phyloP scores from a whole-genome alignment of 2,888 invertebrate genomes.

The Eumerus sabulonum region DNA sequence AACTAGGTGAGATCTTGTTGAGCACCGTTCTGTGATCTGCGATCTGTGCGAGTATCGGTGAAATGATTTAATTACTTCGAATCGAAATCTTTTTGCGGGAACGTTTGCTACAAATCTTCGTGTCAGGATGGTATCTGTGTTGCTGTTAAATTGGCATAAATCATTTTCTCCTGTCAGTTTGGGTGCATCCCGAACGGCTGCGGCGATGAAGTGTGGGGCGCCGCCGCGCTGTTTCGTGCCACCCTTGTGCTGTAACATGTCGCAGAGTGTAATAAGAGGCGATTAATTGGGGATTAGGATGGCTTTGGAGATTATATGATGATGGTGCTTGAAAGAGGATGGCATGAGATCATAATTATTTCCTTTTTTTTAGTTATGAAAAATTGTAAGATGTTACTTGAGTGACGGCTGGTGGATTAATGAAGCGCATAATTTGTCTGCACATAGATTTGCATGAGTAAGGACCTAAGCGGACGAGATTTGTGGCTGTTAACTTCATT shows the following conservation, averaged over 20 bases:
- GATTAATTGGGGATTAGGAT: constrained; percentile 67
- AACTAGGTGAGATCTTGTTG: constrained; percentile 68
- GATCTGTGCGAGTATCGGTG: neutral
- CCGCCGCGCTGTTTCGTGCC: no score
- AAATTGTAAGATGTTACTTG: constrained; percentile 43
- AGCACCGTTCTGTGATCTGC: constrained; percentile 39
- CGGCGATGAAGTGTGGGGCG: constrained; percentile 21
- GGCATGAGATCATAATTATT: constrained; percentile 64
- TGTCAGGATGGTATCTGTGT: constrained; percentile 52
- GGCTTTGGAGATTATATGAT: constrained; percentile 26
- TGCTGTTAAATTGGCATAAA: constrained; percentile 68
- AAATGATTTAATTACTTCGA: constrained; percentile 39
- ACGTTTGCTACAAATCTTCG: constrained; percentile 69
- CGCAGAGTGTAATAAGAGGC: constrained; percentile 45
- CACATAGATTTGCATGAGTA: constrained; percentile 15
- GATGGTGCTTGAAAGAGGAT: constrained; percentile 15
- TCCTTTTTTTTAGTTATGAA: constrained; percentile 22
- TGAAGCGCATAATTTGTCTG: constrained; percentile 47
- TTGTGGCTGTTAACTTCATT: no score
- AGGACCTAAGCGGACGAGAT: no score
- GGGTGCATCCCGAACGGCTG: constrained; percentile 18
- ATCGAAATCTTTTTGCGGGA: constrained; percentile 19
- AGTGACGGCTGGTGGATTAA: constrained; percentile 36
- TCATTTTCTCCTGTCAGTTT: constrained; percentile 58
- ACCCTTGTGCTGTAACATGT: constrained; percentile 39